phyloP scores from a whole-genome alignment of 2,888 invertebrate species.

The Euproctis similis region DNA sequence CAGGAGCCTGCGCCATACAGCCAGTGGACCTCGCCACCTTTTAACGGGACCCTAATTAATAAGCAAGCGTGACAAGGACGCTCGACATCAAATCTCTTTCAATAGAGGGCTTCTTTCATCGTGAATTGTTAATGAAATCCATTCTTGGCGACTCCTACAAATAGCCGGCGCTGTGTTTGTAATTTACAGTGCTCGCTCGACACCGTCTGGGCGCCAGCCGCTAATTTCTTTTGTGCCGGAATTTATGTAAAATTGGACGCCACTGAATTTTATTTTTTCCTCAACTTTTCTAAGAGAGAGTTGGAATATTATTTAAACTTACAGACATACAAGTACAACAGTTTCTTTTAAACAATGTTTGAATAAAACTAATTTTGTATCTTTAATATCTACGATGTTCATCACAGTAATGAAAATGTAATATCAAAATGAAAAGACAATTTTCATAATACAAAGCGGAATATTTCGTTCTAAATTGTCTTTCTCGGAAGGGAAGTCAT shows the following conservation, averaged over 20 bases:
- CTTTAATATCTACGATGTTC: no score
- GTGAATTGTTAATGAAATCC: constrained; percentile 32
- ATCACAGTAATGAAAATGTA: no score
- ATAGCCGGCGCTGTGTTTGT: constrained; percentile 15
- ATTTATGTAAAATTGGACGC: constrained; percentile 23
- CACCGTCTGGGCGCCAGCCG: constrained; percentile 11
- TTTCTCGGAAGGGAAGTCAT: neutral
- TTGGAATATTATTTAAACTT: no score
- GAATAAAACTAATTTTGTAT: no score
- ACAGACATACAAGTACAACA: no score
- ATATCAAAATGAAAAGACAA: no score
- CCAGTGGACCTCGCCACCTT: constrained; percentile 64
- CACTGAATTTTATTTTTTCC: constrained; percentile 14
- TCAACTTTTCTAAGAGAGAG: no score
- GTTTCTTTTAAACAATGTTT: no score
- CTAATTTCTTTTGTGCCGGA: constrained; percentile 18
- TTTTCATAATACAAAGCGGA: no score
- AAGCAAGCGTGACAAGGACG: constrained; percentile 53
- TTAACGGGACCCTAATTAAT: constrained; percentile 70
- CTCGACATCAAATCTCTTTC: constrained; percentile 32
- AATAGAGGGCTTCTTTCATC: constrained; percentile 23
- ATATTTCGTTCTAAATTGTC: constrained; percentile 1
- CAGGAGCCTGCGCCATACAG: constrained; percentile 69
- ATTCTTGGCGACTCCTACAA: constrained; percentile 21
- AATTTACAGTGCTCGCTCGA: constrained; percentile 15